A percentile compares a stretch with the other conserved stretches of the same genome.
These are phyloP conservation scores for Pedionomus torquatus DNA, from an alignment of 2,113 vertebrate genomes.

Conservation along the genomic window DNA sequence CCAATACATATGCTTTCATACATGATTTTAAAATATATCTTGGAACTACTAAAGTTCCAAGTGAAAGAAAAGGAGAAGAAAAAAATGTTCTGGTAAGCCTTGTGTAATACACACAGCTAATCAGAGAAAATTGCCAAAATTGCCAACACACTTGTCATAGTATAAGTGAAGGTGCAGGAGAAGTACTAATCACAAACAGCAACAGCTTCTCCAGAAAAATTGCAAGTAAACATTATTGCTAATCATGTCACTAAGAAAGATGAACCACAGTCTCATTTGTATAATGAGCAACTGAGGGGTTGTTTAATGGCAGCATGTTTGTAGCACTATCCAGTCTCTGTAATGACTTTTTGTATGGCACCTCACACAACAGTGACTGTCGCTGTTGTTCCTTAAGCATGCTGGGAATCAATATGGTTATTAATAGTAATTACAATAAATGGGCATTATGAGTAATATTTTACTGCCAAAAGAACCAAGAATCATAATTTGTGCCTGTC, in stretches of 20 bases:
- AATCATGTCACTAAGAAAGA: background rate
- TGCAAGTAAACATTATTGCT: background rate
- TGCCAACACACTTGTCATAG: background rate
- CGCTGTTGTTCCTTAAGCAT: background rate
- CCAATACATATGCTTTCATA: background rate
- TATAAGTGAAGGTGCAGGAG: background rate
- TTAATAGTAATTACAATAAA: background rate
- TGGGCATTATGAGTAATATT: background rate
- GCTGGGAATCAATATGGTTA: background rate
- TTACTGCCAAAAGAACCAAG: background rate
- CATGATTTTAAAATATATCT: background rate
- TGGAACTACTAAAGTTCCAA: background rate
- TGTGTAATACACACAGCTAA: background rate
- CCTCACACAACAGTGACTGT: background rate
- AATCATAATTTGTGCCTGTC: background rate
- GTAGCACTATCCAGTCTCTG: background rate
- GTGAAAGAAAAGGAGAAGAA: background rate
- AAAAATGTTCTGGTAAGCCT: background rate
- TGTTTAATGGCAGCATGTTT: background rate
- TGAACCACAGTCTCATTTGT: background rate
- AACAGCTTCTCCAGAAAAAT: background rate
- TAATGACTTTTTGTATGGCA: background rate
- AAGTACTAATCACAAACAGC: background rate
- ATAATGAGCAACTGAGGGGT: background rate
- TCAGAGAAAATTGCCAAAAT: conserved; percentile 1